Evolutionary conservation across 2,888 invertebrate species (phyloP).

Genomic region (Maniola hyperantus): DNA sequence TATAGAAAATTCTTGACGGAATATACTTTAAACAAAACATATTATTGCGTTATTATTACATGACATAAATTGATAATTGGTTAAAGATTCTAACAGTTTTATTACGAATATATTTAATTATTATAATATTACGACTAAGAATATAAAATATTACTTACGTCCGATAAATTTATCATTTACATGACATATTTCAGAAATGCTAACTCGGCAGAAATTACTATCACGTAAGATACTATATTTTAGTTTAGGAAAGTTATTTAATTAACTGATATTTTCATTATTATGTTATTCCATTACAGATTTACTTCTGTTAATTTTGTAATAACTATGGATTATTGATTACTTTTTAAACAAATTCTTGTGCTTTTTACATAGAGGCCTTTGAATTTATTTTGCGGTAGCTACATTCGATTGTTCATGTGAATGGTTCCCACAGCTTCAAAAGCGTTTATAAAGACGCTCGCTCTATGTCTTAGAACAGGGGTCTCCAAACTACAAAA

Average conservation of each 20-base stretch:
- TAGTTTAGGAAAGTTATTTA: not conserved
- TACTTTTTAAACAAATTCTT: not conserved
- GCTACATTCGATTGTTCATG: constrained; percentile 21
- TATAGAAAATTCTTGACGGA: not conserved
- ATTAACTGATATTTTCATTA: not conserved
- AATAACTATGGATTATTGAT: not conserved
- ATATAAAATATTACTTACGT: not conserved
- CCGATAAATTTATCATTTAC: not conserved
- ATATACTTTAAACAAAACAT: not conserved
- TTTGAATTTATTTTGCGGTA: constrained; percentile 34
- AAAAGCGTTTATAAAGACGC: not conserved
- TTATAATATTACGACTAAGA: not conserved
- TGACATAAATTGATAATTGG: too few relatives aligned
- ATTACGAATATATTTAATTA: not conserved
- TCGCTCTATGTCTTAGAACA: constrained; percentile 28
- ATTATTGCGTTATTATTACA: too few relatives aligned
- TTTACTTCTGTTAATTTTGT: not conserved
- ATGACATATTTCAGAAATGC: constrained; percentile 1
- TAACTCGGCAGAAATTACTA: not conserved
- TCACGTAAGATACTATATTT: not conserved
- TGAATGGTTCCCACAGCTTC: constrained; percentile 14
- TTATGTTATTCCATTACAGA: not conserved
- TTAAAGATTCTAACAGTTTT: too few relatives aligned
- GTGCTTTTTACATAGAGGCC: constrained; percentile 26
- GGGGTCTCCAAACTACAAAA: too few relatives aligned